Percentiles rank a stretch among this genome's conserved stretches.
These are phyloP conservation scores for Conus betulinus DNA, from an alignment of 1,140 invertebrate species.

Conservation along the genomic window DNA sequence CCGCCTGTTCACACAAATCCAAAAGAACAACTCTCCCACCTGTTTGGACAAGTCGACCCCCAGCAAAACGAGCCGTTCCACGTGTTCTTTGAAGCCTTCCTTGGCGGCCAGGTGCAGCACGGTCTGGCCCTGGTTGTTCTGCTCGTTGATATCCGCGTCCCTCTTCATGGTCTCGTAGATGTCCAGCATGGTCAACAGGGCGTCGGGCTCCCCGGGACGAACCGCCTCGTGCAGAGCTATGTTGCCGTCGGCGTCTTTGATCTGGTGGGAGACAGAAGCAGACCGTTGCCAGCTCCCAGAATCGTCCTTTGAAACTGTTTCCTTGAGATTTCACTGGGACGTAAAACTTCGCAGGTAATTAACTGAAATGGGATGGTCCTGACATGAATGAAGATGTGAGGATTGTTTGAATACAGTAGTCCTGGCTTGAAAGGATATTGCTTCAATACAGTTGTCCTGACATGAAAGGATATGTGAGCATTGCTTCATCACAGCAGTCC, in stretches of 20 bases:
- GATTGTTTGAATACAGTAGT: too few relatives aligned
- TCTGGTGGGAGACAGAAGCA: neutral
- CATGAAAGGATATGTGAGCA: too few relatives aligned
- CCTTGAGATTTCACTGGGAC: too few relatives aligned
- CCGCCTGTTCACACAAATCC: too few relatives aligned
- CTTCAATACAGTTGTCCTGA: too few relatives aligned
- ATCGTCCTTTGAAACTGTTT: too few relatives aligned
- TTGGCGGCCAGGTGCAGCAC: slow-evolving; percentile 62
- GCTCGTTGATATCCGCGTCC: slow-evolving; percentile 67
- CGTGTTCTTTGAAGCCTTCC: slow-evolving; percentile 50
- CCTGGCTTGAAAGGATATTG: too few relatives aligned
- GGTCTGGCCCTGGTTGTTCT: slow-evolving; percentile 55
- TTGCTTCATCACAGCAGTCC: too few relatives aligned
- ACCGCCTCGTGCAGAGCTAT: slow-evolving; percentile 45
- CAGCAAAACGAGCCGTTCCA: slow-evolving; percentile 50
- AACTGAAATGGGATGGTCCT: too few relatives aligned
- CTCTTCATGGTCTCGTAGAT: slow-evolving; percentile 66
- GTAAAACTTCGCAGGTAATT: too few relatives aligned
- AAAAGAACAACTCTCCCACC: neutral
- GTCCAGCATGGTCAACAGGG: slow-evolving; percentile 64
- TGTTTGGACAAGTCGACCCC: slow-evolving; percentile 54
- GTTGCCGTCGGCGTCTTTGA: slow-evolving; percentile 40
- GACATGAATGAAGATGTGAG: too few relatives aligned
- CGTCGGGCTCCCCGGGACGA: slow-evolving; percentile 58
- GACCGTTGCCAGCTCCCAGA: too few relatives aligned